These are phyloP conservation scores for Uropetala carovei DNA, from an alignment of 2,888 invertebrate genomes.

Conservation along the genomic window DNA sequence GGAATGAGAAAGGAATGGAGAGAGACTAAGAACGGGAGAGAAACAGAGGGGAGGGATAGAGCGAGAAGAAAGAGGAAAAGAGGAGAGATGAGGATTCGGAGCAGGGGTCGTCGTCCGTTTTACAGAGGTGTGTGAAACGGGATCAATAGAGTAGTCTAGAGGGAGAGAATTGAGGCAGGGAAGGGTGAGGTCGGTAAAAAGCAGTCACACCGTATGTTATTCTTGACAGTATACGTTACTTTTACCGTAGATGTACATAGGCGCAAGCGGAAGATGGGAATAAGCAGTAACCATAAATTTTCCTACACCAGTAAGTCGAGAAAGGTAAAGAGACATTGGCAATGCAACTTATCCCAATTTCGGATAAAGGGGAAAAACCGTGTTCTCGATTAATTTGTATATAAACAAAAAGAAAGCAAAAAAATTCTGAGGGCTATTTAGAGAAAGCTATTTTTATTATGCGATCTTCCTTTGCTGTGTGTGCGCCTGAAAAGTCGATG, in stretches of 20 bases:
- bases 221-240: not conserved
- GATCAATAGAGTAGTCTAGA: slow-evolving; percentile 2
- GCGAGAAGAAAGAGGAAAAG: not conserved
- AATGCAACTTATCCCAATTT: not conserved
- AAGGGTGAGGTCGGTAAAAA: not conserved
- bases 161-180: not conserved
- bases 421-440: no score
- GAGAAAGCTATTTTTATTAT: no score
- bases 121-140: not conserved
- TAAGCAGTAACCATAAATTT: no score
- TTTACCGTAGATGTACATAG: not conserved
- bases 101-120: slow-evolving; percentile 5
- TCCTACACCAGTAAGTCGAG: not conserved
- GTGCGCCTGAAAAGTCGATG: no score
- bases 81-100: not conserved
- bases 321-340: not conserved
- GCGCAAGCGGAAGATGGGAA: not conserved
- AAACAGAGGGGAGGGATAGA: no score
- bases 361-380: not conserved
- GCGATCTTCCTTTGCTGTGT: no score
- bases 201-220: not conserved
- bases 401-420: no score
- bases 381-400: not conserved
- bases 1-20: no score
- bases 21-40: no score